Evolutionary conservation across 2,888 invertebrate species (phyloP), one percentile per base, ranked within the genome.

Genomic region (Spisula subtruncata): DNA sequence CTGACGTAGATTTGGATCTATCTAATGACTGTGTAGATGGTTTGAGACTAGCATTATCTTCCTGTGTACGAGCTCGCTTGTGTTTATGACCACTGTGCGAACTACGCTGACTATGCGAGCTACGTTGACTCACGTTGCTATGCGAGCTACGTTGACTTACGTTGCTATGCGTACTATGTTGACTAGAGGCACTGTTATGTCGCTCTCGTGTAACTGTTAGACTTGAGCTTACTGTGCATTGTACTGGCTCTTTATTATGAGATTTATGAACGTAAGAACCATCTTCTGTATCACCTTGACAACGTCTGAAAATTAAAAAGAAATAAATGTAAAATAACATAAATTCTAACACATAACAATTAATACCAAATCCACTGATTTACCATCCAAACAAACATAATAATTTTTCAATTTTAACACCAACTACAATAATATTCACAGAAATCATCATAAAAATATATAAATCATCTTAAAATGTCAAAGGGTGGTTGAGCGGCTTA

Each of bases 141-240:
- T 86, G 87, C 20, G 86, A 85, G 75, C 90, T 90, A 18, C 75
- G 81, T 18, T 89, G 86, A 83, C 90, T 90, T n/a, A 85, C 66
- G n/a, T 80, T 87, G 75, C 92, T 93, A 66, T 91, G 92, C 71
- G 91, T 90, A 83, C 94, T 94, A 82, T 93, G 94, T 66, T 94
- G 95, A 94, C 95, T 95, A 93, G 95, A 95, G 35, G 92, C 92
- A 89, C 94, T 95, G 83, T 86, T 91, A 48, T 83, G 87, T 79
- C 90, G 88, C 56, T 90, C 92, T 4, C 90, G 91, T 54, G 87
- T 89, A 41, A 35, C 41, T 16, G 88, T 51, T 41, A 54, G 56
- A 25, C 32, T 75, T 75, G 75, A 75, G 75, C 75, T 35, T n/a
- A 66, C 10, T 32, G 75, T 75, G n/a, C 32, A 32, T 25, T 16